Evolutionary conservation across 2,888 invertebrate species (phyloP).

Genomic region (Amiota minor): DNA sequence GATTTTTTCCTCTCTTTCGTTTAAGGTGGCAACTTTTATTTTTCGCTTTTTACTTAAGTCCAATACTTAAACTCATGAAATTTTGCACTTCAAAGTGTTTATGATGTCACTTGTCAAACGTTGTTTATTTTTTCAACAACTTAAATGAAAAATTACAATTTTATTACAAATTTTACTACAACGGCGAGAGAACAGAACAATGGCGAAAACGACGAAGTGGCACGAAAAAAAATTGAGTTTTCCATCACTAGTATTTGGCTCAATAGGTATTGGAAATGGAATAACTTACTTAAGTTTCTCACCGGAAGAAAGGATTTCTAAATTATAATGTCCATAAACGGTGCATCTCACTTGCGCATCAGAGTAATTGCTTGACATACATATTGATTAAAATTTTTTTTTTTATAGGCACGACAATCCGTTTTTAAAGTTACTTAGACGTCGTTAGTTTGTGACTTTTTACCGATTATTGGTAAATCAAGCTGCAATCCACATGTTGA

Average conservation of each 20-base stretch:
- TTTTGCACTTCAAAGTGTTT: slow-evolving; percentile 40
- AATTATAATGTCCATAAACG: too few relatives aligned
- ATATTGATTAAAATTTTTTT: too few relatives aligned
- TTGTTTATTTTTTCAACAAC: slow-evolving; percentile 48
- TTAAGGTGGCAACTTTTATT: slow-evolving; percentile 19
- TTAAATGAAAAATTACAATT: slow-evolving; percentile 53
- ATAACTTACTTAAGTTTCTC: too few relatives aligned
- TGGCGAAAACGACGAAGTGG: slow-evolving; percentile 67
- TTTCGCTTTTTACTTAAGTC: slow-evolving; percentile 30
- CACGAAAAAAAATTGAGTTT: slow-evolving; percentile 29
- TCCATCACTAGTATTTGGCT: too few relatives aligned
- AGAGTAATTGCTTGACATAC: too few relatives aligned
- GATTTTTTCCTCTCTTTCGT: slow-evolving; percentile 37
- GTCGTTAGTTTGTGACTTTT: too few relatives aligned
- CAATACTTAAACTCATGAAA: slow-evolving; percentile 43
- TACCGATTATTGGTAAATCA: too few relatives aligned
- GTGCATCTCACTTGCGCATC: too few relatives aligned
- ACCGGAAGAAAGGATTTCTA: too few relatives aligned
- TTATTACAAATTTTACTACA: slow-evolving; percentile 58
- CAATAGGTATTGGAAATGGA: slow-evolving; percentile 29
- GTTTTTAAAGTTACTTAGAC: too few relatives aligned
- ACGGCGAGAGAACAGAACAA: slow-evolving; percentile 65
- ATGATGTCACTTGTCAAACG: slow-evolving; percentile 52
- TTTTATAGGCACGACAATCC: too few relatives aligned
- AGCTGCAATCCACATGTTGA: too few relatives aligned